These are phyloP conservation scores for Geotrypetes seraphini DNA, from an alignment of 2,797 vertebrate species.

Conservation along the genomic window DNA sequence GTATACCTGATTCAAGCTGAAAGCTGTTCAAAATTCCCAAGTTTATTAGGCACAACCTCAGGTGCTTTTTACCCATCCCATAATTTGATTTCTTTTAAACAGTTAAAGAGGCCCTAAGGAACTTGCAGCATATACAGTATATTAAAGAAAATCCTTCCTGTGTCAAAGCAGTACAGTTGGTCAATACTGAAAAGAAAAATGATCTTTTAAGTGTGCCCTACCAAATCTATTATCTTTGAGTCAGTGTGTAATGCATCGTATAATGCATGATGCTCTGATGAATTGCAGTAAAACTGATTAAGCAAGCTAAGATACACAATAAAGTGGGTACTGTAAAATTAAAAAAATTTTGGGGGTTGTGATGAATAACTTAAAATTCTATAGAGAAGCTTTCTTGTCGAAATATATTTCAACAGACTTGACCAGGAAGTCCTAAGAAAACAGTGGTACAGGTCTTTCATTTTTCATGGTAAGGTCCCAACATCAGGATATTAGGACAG, in stretches of 20 bases:
- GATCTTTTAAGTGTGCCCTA: conserved; percentile 32
- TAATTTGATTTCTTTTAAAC: conserved; percentile 48
- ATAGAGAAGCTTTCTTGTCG: too few species aligned
- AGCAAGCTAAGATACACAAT: too few species aligned
- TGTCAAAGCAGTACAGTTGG: conserved; percentile 29
- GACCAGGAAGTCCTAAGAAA: too few species aligned
- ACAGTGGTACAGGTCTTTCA: too few species aligned
- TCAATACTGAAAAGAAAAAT: conserved; percentile 48
- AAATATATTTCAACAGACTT: too few species aligned
- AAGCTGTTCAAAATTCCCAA: conserved; percentile 4
- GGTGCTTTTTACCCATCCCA: conserved; percentile 19
- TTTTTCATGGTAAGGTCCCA: too few species aligned
- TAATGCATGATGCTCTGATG: conserved; percentile 24
- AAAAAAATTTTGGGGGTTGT: too few species aligned
- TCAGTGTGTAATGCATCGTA: conserved; percentile 24
- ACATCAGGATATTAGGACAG: too few species aligned
- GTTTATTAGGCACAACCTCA: conserved; percentile 11
- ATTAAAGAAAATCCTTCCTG: conserved; percentile 43
- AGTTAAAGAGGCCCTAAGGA: conserved; percentile 28
- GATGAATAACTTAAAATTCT: too few species aligned
- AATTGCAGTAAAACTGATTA: conserved; percentile 3
- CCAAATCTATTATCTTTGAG: conserved; percentile 34
- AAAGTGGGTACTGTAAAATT: too few species aligned
- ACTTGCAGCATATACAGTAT: conserved; percentile 41
- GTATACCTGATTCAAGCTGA: not conserved